Base-by-base conservation (phyloP, 2,113 vertebrate species). In the Oxygymnocypris stewartii region DNA sequence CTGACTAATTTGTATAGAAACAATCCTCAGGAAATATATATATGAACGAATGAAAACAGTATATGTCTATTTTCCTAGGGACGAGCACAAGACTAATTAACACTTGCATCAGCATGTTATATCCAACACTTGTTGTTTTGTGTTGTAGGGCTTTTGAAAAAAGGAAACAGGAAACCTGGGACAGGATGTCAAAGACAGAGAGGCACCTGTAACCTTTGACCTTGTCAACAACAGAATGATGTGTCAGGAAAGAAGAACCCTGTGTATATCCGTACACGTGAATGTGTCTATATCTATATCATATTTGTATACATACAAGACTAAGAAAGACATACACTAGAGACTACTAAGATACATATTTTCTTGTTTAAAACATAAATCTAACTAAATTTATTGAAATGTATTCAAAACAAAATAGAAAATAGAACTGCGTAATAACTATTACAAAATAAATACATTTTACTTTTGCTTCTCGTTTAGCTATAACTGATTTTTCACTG, bases 191-290 rank as follows among this genome's bases (percentile, higher is more conserved):
- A 23, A 88, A 91, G 88, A 77, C 79, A 90, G 87, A 92, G 89
- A 87, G 91, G 92, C 93, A 95, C 93, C 92, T 93, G 92, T 91
- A 92, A 94, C 90, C 93, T 93, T 89, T 94, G 93, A 92, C 93
- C 92, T 93, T 84, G 71, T 91, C 88, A 90, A 82, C 74, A 80
- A 92, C 94, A 94, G 94, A 92, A 95, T 92, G 89, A 93, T 88
- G 83, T 90, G 86, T 86, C 87, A 91, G 89, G 91, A 84, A 90
- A 89, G 84, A 86, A 84, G 59, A 86, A 31, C 54, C 59, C 35
- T 90, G 61, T 69, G 63, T 88, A 88, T 77, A 42, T 86, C 67
- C 76, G 18, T 82, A 20, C 61, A 78, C 61, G 65, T 42, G 65
- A 59, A 44, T 73, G n/a, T 59, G 49, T 79, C 49, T 44, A 31